Evolutionary conservation across 2,113 vertebrate genomes (phyloP).

Genomic region (Sinocyclocheilus anophthalmus): DNA sequence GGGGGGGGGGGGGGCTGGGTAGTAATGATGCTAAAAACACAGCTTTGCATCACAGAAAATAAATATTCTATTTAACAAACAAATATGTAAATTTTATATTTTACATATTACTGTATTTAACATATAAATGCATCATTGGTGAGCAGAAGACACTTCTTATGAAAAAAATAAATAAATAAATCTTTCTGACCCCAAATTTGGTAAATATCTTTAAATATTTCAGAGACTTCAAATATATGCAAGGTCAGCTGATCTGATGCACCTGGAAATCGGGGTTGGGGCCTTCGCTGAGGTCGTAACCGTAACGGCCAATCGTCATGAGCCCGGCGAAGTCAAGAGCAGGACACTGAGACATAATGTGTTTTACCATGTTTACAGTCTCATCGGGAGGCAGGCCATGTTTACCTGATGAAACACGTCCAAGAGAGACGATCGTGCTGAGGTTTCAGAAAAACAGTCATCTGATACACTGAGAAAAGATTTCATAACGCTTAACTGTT

Average conservation of each 20-base stretch:
- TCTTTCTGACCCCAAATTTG: too few relatives aligned
- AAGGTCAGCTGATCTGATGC: neutral
- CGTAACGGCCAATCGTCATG: conserved; percentile 95
- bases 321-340: conserved; percentile 90
- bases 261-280: conserved; percentile 98
- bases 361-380: conserved; percentile 78
- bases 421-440: neutral
- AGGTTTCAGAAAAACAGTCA: neutral
- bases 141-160: neutral
- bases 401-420: conserved; percentile 78
- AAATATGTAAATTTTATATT: neutral
- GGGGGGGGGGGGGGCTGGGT: too few relatives aligned
- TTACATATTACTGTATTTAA: too few relatives aligned
- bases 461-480: conserved; percentile 13
- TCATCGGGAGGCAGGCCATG: conserved; percentile 86
- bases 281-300: conserved; percentile 86
- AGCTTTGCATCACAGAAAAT: neutral
- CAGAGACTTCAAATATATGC: neutral
- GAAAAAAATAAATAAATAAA: too few relatives aligned
- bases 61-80: neutral
- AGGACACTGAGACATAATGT: conserved; percentile 82
- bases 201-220: neutral
- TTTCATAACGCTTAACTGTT: neutral
- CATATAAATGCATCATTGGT: neutral
- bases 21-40: neutral